Conservation (phyloP, 2,113 vertebrate species). For the Cettia cetti region DNA sequence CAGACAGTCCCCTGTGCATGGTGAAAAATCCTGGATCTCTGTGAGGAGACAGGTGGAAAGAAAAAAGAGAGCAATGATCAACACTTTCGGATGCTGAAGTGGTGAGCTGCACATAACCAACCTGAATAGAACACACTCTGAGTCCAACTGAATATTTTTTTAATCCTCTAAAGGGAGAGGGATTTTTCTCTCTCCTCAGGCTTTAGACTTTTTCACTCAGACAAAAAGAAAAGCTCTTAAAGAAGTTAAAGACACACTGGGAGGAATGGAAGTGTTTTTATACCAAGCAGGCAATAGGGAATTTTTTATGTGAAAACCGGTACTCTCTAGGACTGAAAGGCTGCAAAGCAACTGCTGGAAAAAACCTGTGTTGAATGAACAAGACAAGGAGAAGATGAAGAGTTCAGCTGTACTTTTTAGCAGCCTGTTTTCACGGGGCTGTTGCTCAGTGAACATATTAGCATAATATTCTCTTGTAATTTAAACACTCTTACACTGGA, state of each 20-base stretch:
- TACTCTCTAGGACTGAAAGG: not conserved
- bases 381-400: not conserved
- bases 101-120: not conserved
- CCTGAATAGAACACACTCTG: not conserved
- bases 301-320: not conserved
- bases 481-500: not conserved
- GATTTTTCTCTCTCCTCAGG: not conserved
- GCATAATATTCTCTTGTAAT: not conserved
- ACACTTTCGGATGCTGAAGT: not conserved
- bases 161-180: not conserved
- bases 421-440: not conserved
- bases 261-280: not conserved
- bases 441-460: not conserved
- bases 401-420: not conserved
- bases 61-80: not conserved
- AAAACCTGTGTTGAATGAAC: not conserved
- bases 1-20: not conserved
- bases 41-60: not conserved
- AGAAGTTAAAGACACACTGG: not conserved
- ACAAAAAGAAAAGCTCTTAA: slow-evolving; percentile 3
- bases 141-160: not conserved
- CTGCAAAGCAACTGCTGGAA: not conserved
- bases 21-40: not conserved
- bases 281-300: not conserved
- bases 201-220: not conserved